Evolutionary conservation across 1,140 invertebrate species (phyloP).

Genomic region (Episyrphus balteatus): DNA sequence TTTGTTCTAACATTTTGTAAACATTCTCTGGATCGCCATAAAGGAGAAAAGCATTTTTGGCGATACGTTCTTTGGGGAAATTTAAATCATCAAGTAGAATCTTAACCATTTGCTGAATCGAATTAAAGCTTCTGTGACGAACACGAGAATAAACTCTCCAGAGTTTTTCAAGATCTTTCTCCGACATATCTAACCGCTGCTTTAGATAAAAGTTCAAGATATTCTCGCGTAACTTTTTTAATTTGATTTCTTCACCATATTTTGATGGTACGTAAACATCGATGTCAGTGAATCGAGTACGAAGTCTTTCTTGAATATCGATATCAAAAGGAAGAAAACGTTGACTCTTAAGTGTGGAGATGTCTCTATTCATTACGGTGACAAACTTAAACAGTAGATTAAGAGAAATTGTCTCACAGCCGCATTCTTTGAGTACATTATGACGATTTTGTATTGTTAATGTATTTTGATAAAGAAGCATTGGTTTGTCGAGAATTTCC

Average conservation of each 20-base stretch:
- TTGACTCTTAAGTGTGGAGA: conserved; percentile 20
- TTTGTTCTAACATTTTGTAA: conserved; percentile 40
- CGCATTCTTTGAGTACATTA: conserved; percentile 42
- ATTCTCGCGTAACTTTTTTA: conserved; percentile 39
- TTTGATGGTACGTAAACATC: conserved; percentile 19
- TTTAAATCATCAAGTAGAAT: conserved; percentile 38
- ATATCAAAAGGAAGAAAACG: conserved; percentile 16
- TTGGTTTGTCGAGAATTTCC: conserved; percentile 40
- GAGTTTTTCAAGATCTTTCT: conserved; percentile 38
- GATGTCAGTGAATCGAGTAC: conserved; percentile 15
- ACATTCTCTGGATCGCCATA: conserved; percentile 42
- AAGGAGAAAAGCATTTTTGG: conserved; percentile 43
- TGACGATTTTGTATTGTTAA: conserved; percentile 43
- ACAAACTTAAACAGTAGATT: conserved; percentile 39
- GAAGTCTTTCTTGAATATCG: conserved; percentile 30
- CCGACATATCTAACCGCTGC: conserved; percentile 37
- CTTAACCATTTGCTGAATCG: conserved; percentile 39
- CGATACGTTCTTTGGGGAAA: conserved; percentile 37
- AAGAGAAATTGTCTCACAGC: conserved; percentile 38
- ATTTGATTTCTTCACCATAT: conserved; percentile 22
- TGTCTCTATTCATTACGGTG: conserved; percentile 25
- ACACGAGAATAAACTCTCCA: conserved; percentile 41
- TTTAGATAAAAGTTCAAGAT: conserved; percentile 39
- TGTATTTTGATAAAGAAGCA: conserved; percentile 41
- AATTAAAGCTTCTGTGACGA: conserved; percentile 41